A percentile compares a stretch with the other conserved stretches of the same genome.
phyloP scores from a whole-genome alignment of 2,888 invertebrate genomes.

The Scrobipalpa costella region DNA sequence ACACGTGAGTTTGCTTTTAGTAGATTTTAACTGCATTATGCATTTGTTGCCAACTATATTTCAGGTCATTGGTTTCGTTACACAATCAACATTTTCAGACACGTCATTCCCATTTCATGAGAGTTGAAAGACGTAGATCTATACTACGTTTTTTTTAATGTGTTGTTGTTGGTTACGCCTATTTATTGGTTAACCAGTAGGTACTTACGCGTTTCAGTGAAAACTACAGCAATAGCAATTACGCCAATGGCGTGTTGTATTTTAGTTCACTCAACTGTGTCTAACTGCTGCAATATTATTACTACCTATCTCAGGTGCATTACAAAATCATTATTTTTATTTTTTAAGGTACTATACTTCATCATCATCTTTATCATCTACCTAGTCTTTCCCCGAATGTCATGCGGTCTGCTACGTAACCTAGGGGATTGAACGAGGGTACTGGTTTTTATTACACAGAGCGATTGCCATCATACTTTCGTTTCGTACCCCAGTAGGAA shows the following conservation, averaged over 20 bases:
- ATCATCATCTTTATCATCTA: neutral
- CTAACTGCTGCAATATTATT: conserved; percentile 23
- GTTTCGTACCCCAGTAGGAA: too few species aligned
- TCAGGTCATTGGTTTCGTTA: neutral
- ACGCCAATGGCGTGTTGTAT: conserved; percentile 32
- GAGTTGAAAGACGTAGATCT: neutral
- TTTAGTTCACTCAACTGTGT: conserved; percentile 45
- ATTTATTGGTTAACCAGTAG: neutral
- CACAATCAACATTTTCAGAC: neutral
- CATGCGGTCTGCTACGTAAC: too few species aligned
- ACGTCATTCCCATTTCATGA: neutral
- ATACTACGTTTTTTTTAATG: neutral
- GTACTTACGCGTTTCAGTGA: conserved; percentile 33
- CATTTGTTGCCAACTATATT: conserved; percentile 1
- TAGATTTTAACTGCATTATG: neutral
- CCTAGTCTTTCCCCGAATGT: too few species aligned
- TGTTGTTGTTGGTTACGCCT: neutral
- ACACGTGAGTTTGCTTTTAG: conserved; percentile 9
- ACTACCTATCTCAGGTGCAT: conserved; percentile 9
- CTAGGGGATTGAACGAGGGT: too few species aligned
- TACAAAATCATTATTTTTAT: neutral
- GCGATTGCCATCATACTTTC: too few species aligned
- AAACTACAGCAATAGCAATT: conserved; percentile 42
- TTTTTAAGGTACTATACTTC: neutral
- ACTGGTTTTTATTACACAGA: too few species aligned